A percentile compares a stretch with the other conserved stretches of the same genome.
Conservation (phyloP, 2,113 vertebrate species). For the Charina bottae region DNA sequence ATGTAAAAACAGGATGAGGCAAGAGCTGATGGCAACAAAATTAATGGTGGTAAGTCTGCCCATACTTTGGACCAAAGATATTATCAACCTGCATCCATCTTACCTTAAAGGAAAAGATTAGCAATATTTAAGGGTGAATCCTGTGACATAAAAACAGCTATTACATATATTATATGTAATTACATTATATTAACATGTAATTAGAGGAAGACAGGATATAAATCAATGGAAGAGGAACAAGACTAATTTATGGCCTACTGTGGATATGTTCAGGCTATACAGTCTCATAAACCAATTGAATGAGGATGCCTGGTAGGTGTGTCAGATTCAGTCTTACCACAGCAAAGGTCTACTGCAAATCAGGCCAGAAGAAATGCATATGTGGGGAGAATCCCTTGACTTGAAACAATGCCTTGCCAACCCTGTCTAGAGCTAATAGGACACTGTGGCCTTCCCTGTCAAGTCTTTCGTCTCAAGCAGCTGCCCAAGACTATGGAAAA, state of each 20-base stretch:
- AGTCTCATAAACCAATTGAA: background rate
- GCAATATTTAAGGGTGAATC: background rate
- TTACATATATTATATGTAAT: no score
- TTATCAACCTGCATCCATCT: background rate
- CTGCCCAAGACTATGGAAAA: conserved; percentile 53
- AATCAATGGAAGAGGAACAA: background rate
- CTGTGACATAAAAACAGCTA: background rate
- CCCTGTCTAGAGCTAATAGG: background rate
- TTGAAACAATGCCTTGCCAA: background rate
- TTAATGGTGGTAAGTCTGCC: background rate
- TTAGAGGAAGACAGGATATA: background rate
- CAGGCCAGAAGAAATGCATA: background rate
- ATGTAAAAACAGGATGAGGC: background rate
- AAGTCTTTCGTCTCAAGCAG: conserved; percentile 47
- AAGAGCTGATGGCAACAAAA: background rate
- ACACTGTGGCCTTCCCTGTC: background rate
- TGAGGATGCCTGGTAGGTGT: background rate
- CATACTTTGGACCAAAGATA: background rate
- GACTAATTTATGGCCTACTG: background rate
- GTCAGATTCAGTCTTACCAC: background rate
- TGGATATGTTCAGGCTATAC: background rate
- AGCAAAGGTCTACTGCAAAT: background rate
- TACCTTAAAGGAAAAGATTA: background rate
- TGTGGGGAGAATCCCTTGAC: background rate
- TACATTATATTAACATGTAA: background rate